phyloP scores from a whole-genome alignment of 2,888 invertebrate species.

The Isotomurus palustris region DNA sequence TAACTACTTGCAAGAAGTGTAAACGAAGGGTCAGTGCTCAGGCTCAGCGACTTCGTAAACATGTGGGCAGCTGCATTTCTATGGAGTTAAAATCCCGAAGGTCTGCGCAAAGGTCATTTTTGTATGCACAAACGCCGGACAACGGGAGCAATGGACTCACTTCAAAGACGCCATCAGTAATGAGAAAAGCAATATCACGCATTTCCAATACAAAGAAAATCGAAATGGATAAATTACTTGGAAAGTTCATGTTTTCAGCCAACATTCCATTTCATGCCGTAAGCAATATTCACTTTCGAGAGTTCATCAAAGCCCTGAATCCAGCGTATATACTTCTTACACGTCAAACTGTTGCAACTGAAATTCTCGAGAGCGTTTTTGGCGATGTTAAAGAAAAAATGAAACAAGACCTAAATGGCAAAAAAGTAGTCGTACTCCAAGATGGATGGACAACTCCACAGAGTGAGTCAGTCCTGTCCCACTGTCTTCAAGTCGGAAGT shows the following conservation, averaged over 20 bases:
- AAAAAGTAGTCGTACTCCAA: background rate
- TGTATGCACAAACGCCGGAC: no score
- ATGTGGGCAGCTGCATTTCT: no score
- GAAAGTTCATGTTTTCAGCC: background rate
- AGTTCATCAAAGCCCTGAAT: background rate
- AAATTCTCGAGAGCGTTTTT: background rate
- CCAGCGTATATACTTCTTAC: background rate
- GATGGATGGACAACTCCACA: background rate
- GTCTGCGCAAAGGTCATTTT: no score
- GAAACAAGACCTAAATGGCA: background rate
- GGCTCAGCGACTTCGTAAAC: no score
- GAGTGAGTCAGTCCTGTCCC: background rate
- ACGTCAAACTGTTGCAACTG: background rate
- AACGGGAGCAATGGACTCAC: no score
- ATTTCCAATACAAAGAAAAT: background rate
- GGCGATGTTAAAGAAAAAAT: background rate
- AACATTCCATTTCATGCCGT: background rate
- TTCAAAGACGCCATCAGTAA: no score
- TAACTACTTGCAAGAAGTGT: no score
- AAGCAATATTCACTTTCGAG: background rate
- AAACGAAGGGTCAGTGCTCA: no score
- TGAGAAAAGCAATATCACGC: no score
- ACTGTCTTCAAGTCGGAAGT: background rate
- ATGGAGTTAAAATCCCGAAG: no score
- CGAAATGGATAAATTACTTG: background rate